Evolutionary conservation across 2,797 vertebrate species (phyloP), one percentile per base, ranked within the genome.

Genomic region (Hylomyscus alleni): DNA sequence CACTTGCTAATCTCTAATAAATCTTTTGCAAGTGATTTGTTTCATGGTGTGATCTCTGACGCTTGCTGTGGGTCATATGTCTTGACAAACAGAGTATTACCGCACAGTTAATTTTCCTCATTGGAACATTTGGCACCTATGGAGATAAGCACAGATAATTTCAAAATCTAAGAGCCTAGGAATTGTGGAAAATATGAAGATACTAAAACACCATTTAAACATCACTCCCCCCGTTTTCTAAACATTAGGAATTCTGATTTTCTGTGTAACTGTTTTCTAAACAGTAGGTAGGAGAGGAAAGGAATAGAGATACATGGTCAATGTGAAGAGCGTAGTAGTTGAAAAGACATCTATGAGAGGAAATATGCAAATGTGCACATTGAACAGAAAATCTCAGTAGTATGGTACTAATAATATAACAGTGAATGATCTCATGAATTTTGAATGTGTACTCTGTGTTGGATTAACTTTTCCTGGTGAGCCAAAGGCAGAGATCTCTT

Each of bases 201-300:
- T 8, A 11, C 14, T 65, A n/a, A 4, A 80, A 69, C 94, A 75
- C 34, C 20, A 93, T 52, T 92, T 80, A 73, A 86, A 37, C 83
- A 52, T 26, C 7, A 96, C 19, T n/a, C 82, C 9, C 37, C 37
- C 69, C 44, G 56, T 52, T 83, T n/a, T 83, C 52, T 56, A 65
- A 44, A 56, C 13, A 12, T 78, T 60, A 75, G 0, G 7, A 52
- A 75, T 40, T 97, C n/a, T 94, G n/a, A 54, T 34, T 50, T 34
- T 67, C 20, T 67, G 6, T 1, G 0, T 56, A 60, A 81, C 10
- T 93, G 24, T 95, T 94, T 73, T 31, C 86, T 94, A 81, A 97
- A 34, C 7, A 76, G 65, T 96, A 95, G 91, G 95, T 90, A 87
- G 82, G 83, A 93, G 91, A 98, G 58, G 12, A 17, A 94, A 90